A percentile compares a stretch with the other conserved stretches of the same genome.
These are phyloP conservation scores for Hypomecis atomaria DNA, from an alignment of 2,888 invertebrate species.

Conservation along the genomic window DNA sequence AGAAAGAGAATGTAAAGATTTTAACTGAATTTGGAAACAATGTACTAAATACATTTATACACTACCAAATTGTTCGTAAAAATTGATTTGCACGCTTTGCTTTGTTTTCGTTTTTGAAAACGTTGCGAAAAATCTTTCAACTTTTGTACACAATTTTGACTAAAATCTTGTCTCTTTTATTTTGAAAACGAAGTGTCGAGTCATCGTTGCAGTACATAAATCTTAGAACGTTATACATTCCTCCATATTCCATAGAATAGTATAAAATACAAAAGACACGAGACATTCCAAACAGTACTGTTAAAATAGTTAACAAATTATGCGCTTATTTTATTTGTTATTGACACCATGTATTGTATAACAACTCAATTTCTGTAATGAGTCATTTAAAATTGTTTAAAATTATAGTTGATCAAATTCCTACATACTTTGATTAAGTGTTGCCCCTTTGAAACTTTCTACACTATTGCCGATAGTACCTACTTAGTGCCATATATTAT, in stretches of 20 bases:
- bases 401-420: background rate
- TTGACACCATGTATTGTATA: conserved; percentile 73
- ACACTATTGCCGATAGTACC: no score
- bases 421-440: background rate
- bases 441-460: background rate
- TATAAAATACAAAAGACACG: conserved; percentile 55
- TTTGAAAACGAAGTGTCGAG: background rate
- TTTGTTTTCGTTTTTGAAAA: no score
- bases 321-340: conserved; percentile 77
- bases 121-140: no score
- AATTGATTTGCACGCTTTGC: no score
- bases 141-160: background rate
- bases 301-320: conserved; percentile 68
- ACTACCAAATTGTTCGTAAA: no score
- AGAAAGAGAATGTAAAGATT: conserved; percentile 29
- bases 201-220: conserved; percentile 35
- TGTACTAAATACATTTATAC: background rate
- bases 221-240: conserved; percentile 65
- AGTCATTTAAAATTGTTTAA: background rate
- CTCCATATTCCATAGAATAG: conserved; percentile 55
- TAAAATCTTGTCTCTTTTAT: background rate
- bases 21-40: conserved; percentile 21
- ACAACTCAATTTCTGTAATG: conserved; percentile 4
- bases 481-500: no score
- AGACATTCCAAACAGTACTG: conserved; percentile 72